phyloP scores from a whole-genome alignment of 2,888 invertebrate genomes.

The Lacanobia wlatinum region DNA sequence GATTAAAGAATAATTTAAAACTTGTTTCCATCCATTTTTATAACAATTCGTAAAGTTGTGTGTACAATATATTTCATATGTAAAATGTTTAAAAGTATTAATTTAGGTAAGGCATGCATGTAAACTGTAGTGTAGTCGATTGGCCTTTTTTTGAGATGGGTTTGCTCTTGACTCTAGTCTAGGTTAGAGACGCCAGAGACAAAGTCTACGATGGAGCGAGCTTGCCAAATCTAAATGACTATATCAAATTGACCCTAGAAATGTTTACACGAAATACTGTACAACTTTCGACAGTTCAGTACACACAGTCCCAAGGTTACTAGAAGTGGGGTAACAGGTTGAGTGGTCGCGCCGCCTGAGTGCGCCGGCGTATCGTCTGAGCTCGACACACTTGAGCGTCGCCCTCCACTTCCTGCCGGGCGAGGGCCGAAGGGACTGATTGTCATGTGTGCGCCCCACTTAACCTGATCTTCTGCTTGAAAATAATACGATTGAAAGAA shows the following conservation, averaged over 20 bases:
- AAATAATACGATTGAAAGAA: conserved; percentile 30
- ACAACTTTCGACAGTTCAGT: background rate
- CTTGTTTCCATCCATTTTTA: no score
- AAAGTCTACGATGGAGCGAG: no score
- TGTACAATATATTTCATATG: no score
- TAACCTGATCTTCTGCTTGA: conserved; percentile 59
- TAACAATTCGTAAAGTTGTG: no score
- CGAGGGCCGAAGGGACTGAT: conserved; percentile 61
- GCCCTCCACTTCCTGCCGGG: conserved; percentile 60
- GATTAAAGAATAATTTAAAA: background rate
- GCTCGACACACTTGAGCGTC: conserved; percentile 62
- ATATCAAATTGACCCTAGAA: background rate
- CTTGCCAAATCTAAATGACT: no score
- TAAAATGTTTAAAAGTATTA: no score
- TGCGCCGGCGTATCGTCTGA: conserved; percentile 49
- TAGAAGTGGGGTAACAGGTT: conserved; percentile 62
- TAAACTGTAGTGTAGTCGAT: no score
- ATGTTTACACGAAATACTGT: background rate
- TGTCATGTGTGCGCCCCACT: conserved; percentile 58
- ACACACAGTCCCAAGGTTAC: conserved; percentile 45
- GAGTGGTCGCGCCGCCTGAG: conserved; percentile 54
- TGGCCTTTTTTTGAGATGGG: no score
- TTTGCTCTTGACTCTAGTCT: no score
- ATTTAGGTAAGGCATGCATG: no score
- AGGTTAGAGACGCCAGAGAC: no score